Evolutionary conservation across 2,113 vertebrate genomes (phyloP).

Genomic region (Conger conger): DNA sequence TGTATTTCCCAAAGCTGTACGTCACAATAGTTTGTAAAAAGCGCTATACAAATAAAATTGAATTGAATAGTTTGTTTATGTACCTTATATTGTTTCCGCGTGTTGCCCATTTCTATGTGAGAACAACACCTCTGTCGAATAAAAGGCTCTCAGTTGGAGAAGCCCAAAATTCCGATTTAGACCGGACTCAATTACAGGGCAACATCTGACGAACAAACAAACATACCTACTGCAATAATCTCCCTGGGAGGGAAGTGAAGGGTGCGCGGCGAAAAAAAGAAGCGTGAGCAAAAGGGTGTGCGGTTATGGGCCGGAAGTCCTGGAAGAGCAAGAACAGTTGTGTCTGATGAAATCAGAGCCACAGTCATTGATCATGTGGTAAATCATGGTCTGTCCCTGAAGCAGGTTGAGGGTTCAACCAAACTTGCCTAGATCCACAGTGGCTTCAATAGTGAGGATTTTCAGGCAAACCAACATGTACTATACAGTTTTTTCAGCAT

Average conservation of each 20-base stretch:
- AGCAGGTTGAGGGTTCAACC: no score
- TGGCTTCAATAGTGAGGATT: no score
- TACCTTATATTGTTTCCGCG: neutral
- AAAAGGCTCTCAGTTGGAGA: neutral
- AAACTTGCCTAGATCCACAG: no score
- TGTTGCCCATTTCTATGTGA: neutral
- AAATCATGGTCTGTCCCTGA: no score
- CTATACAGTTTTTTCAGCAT: no score
- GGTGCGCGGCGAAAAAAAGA: neutral
- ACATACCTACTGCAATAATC: neutral
- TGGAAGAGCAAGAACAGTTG: no score
- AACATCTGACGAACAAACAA: neutral
- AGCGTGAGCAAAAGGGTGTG: neutral
- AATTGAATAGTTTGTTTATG: neutral
- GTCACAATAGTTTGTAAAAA: no score
- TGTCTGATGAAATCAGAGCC: no score
- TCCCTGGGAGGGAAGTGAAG: neutral
- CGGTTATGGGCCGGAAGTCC: neutral
- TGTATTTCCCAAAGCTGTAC: no score
- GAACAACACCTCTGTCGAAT: neutral
- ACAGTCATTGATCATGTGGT: no score
- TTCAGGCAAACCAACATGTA: no score
- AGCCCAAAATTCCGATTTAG: neutral
- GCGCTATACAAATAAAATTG: no score
- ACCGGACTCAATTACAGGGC: slow-evolving; percentile 11